Percentiles rank a stretch among this genome's conserved stretches.
Evolutionary conservation across 2,797 vertebrate genomes (phyloP).

Genomic region (Argyrosomus regius): DNA sequence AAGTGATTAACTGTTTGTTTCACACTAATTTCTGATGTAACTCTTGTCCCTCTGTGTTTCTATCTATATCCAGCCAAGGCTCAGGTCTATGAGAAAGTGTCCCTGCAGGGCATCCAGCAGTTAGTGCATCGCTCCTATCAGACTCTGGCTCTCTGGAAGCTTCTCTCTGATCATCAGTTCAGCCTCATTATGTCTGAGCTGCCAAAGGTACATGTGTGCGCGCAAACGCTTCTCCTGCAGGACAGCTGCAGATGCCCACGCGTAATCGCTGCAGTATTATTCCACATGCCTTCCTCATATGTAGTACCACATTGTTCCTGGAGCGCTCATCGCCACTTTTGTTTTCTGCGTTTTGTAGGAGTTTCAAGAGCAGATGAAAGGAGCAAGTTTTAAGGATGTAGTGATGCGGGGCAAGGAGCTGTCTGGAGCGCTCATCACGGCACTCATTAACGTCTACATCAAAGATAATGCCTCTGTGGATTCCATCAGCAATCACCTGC

Average conservation of each 20-base stretch:
- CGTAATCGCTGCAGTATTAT: background rate
- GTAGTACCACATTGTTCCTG: background rate
- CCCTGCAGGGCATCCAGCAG: conserved; percentile 95
- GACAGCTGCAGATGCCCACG: conserved; percentile 16
- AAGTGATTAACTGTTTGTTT: background rate
- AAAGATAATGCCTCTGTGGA: conserved; percentile 96
- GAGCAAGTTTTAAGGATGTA: conserved; percentile 93
- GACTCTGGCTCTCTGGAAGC: conserved; percentile 95
- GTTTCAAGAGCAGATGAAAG: conserved; percentile 95
- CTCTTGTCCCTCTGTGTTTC: background rate
- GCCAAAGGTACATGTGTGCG: conserved; percentile 89
- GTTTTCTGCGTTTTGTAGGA: conserved; percentile 83
- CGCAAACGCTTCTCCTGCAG: conserved; percentile 7
- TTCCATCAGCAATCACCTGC: conserved; percentile 93
- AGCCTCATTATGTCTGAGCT: conserved; percentile 93
- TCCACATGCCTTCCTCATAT: no score
- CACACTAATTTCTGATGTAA: background rate
- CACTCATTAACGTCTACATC: conserved; percentile 97
- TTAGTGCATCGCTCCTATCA: conserved; percentile 95
- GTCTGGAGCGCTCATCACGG: conserved; percentile 93
- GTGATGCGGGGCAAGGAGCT: conserved; percentile 95
- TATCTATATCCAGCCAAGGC: conserved; percentile 87
- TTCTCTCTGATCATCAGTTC: conserved; percentile 97
- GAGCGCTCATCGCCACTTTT: background rate
- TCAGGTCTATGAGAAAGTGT: conserved; percentile 93